These are phyloP conservation scores for Chunga burmeisteri DNA, from an alignment of 2,113 vertebrate genomes.

Conservation along the genomic window DNA sequence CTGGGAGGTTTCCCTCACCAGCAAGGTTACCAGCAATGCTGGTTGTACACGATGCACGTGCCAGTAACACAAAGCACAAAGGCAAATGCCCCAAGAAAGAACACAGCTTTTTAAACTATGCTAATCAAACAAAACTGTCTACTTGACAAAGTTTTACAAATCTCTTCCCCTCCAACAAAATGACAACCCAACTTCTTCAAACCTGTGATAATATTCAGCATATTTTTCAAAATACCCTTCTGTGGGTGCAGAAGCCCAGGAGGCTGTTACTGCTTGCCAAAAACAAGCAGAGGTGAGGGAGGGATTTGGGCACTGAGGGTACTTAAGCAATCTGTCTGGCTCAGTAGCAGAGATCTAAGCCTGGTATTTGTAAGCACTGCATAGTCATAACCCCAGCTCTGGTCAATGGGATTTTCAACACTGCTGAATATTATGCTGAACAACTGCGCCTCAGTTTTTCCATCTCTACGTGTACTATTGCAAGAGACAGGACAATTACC, in stretches of 20 bases:
- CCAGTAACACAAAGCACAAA: background rate
- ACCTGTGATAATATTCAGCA: rapidly evolving
- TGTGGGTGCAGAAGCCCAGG: background rate
- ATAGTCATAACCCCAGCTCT: background rate
- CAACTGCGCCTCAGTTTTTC: background rate
- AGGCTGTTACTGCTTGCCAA: background rate
- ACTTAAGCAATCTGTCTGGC: background rate
- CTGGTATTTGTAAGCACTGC: background rate
- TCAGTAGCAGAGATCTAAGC: background rate
- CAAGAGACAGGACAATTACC: background rate
- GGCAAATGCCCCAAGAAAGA: background rate
- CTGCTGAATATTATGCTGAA: background rate
- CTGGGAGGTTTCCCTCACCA: background rate
- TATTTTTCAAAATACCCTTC: background rate
- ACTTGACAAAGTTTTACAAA: background rate
- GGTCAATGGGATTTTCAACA: background rate
- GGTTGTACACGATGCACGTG: rapidly evolving
- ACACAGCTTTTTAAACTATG: background rate
- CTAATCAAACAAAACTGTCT: background rate
- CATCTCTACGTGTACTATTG: background rate
- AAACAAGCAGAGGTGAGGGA: background rate
- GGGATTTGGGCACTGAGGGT: background rate
- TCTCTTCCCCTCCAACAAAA: background rate
- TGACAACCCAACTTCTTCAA: rapidly evolving
- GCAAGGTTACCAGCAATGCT: background rate